Evolutionary conservation across 2,888 invertebrate species (phyloP).

Genomic region (Ophraella communa): DNA sequence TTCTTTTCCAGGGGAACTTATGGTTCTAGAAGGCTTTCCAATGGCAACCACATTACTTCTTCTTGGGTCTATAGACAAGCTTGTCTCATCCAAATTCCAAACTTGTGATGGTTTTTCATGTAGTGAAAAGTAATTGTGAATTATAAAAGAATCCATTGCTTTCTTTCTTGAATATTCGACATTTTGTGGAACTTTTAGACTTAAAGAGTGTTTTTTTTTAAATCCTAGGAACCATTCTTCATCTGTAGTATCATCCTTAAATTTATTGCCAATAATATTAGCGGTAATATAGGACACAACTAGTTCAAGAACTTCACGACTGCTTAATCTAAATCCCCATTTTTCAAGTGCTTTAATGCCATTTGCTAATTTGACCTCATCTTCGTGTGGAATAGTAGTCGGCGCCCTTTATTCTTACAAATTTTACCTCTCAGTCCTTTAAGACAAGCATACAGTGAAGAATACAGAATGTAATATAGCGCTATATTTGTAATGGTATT

Average conservation of each 20-base stretch:
- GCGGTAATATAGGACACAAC: conserved; percentile 37
- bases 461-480: too few relatives aligned
- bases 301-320: conserved; percentile 40
- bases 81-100: not conserved
- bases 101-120: too few relatives aligned
- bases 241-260: conserved; percentile 43
- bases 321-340: conserved; percentile 4
- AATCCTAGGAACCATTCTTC: conserved; percentile 44
- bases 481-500: too few relatives aligned
- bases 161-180: conserved; percentile 48
- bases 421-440: too few relatives aligned
- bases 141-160: conserved; percentile 63
- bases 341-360: too few relatives aligned
- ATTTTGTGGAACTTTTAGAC: conserved; percentile 51
- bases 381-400: too few relatives aligned
- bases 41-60: not conserved
- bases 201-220: conserved; percentile 43
- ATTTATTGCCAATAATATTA: conserved; percentile 42
- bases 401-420: too few relatives aligned
- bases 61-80: not conserved
- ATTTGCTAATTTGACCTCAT: too few relatives aligned
- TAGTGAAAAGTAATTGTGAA: not conserved
- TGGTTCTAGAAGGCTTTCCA: not conserved
- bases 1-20: not conserved
- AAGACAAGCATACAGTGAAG: too few relatives aligned